Evolutionary conservation across 2,113 vertebrate species (phyloP), one percentile per base, ranked within the genome.

Genomic region (Scatophagus argus): DNA sequence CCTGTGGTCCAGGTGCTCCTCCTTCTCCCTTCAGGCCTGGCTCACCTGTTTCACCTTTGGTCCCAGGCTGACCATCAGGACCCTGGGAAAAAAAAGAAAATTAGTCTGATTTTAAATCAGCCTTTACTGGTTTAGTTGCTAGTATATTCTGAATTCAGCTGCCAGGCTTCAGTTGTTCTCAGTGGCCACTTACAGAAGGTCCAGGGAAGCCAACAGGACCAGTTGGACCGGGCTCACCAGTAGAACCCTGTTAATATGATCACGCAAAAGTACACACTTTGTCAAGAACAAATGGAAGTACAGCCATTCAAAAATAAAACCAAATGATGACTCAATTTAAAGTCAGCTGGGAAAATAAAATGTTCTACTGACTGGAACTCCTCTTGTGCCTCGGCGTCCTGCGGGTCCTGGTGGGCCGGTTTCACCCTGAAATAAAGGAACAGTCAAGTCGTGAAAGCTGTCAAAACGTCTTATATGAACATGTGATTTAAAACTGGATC

Each of bases 41-140:
- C 81, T 99, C 97, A 58, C 98, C 98, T 36, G 95, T 91, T 74
- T 98, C 98, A 79, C 98, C 98, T 94, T 99, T 99, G 10, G 96
- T 95, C 58, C 98, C 98, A 31, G 98, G 96, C 52, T 99, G 98
- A 81, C 98, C 98, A 82, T 99, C 98, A 65, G 93, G 90, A 41
- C 98, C 98, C 98, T 99, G 0, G 0, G 9, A 76, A n/a, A 46
- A 74, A 77, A 63, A 2, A 49, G 8, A 5, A 61, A 25, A 31
- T 41, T 3, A 17, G 5, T 47, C 7, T 13, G 11, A n/a, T 36
- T 44, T 14, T 39, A 0, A 8, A 10, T 62, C 1, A 16, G 27
- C n/a, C 11, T 69, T 43, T 13, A 17, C 38, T 11, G 3, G 6
- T 60, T 65, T 67, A 17, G 43, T 14, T 2, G 3, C 1, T 31